Base-by-base conservation (phyloP, 1,140 invertebrate genomes). In the Dolichoris vasculosae region DNA sequence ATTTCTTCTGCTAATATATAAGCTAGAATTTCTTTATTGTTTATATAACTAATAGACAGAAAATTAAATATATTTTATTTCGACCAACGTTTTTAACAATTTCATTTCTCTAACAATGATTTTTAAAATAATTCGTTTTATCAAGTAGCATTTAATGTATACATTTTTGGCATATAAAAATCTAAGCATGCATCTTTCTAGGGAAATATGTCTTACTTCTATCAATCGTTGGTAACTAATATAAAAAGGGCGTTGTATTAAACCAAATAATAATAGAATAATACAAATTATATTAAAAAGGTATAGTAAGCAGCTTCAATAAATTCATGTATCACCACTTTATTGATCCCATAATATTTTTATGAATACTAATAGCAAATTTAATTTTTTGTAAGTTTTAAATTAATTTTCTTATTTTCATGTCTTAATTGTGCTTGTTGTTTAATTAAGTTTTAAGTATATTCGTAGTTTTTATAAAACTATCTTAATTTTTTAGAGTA, bases 401-500 rank as follows among this genome's bases (percentile, higher is more conserved):
- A 8, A 26, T 55, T 30, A 23, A 20, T 73, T 76, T 76, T 46
- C 2, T 20, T 15, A 26, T 4, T 59, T 59, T 26, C 9, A 59
- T 9, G 13, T 23, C 26, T 26, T 59, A 26, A 38, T 20, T 38
- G 83, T 86, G 76, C 64, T 83, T 75, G 83, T 82, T 80, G 7
- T 79, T 87, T 84, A 32, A 80, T 30, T 86, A 35, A 87, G 86
- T 76, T 84, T 84, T 55, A 35, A 69, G 79, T 87, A 87, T 79
- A 77, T 87, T 89, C 71, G 84, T 87, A 85, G 82, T 86, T 92
- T 92, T 92, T 93, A 93, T 89, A 93, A 93, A 93, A 93, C 91
- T 93, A 93, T 91, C 23, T 85, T 59, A 87, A 90, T 84, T 93
- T 92, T 92, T 91, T 93, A 86, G 90, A 92, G 87, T 92, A 92